These are phyloP conservation scores for Leptinotarsa defecta DNA, from an alignment of 1,140 invertebrate species.

Conservation along the genomic window DNA sequence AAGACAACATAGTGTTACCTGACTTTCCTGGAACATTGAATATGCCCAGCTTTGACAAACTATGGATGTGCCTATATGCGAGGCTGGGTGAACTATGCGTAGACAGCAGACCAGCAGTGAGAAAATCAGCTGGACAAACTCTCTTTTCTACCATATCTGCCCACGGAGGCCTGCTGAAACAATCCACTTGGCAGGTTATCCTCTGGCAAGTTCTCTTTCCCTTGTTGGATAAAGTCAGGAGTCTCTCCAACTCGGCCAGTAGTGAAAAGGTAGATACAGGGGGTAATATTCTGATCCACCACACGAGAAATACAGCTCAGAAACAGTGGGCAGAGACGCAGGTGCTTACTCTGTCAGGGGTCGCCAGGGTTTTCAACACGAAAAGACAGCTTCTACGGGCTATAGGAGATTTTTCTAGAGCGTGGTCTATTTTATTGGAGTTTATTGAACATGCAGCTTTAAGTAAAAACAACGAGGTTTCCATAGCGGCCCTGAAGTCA, in stretches of 20 bases:
- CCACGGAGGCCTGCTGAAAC: constrained; percentile 86
- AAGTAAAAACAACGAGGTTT: constrained; percentile 92
- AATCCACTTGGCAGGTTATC: constrained; percentile 87
- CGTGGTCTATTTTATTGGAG: constrained; percentile 90
- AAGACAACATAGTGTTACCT: constrained; percentile 75
- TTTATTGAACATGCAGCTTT: constrained; percentile 92
- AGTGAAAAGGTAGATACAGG: constrained; percentile 91
- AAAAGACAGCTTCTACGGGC: constrained; percentile 83
- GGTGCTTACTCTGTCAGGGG: constrained; percentile 67
- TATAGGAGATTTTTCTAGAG: constrained; percentile 87
- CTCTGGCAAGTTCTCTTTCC: constrained; percentile 95
- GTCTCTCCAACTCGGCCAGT: constrained; percentile 88
- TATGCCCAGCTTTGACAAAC: constrained; percentile 87
- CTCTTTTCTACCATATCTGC: constrained; percentile 96
- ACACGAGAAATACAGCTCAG: constrained; percentile 97
- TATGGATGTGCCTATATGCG: constrained; percentile 95
- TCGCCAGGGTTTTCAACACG: constrained; percentile 80
- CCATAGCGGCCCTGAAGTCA: constrained; percentile 90
- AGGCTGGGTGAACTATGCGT: constrained; percentile 91
- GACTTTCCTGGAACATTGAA: constrained; percentile 83
- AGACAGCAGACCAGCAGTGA: constrained; percentile 90
- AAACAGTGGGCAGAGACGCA: constrained; percentile 99
- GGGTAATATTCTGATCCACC: constrained; percentile 96
- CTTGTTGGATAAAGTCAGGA: constrained; percentile 88
- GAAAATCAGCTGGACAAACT: constrained; percentile 98